Conservation (phyloP, 2,797 vertebrate species). For the Remorina albescens region DNA sequence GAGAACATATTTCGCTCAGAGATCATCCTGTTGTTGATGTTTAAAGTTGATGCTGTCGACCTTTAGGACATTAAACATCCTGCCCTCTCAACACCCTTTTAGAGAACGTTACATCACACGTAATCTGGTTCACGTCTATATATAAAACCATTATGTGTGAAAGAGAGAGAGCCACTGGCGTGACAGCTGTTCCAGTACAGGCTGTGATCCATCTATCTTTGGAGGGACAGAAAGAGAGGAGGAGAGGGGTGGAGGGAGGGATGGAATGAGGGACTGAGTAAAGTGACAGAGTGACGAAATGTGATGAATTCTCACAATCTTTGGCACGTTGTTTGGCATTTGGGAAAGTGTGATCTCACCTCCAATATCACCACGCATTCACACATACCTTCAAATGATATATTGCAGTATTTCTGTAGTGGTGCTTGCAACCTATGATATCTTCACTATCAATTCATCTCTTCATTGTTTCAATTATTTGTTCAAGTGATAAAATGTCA, state of each 20-base stretch:
- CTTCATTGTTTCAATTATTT: background rate
- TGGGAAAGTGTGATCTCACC: constrained; percentile 38
- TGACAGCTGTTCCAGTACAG: constrained; percentile 65
- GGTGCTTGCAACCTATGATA: too few species aligned
- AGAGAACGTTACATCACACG: constrained; percentile 67
- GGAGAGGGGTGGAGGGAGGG: background rate
- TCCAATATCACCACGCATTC: constrained; percentile 16
- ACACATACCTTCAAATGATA: constrained; percentile 13
- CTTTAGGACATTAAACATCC: constrained; percentile 34
- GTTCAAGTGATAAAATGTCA: background rate
- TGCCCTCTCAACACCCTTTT: constrained; percentile 42
- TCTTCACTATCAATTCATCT: too few species aligned
- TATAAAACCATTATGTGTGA: constrained; percentile 70
- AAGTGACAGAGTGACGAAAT: constrained; percentile 25
- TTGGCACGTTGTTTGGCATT: constrained; percentile 34
- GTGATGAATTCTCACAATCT: constrained; percentile 50
- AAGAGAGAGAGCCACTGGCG: constrained; percentile 47
- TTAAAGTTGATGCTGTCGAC: constrained; percentile 19
- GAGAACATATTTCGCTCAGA: background rate
- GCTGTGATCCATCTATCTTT: constrained; percentile 55
- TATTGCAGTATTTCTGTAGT: too few species aligned
- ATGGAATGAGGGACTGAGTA: too few species aligned
- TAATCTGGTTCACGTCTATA: constrained; percentile 65
- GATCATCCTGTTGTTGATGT: constrained; percentile 1
- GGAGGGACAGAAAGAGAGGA: constrained; percentile 9